Percentiles rank a stretch among this genome's conserved stretches.
phyloP scores from a whole-genome alignment of 2,888 invertebrate species.

The Drosophila suboccidentalis region DNA sequence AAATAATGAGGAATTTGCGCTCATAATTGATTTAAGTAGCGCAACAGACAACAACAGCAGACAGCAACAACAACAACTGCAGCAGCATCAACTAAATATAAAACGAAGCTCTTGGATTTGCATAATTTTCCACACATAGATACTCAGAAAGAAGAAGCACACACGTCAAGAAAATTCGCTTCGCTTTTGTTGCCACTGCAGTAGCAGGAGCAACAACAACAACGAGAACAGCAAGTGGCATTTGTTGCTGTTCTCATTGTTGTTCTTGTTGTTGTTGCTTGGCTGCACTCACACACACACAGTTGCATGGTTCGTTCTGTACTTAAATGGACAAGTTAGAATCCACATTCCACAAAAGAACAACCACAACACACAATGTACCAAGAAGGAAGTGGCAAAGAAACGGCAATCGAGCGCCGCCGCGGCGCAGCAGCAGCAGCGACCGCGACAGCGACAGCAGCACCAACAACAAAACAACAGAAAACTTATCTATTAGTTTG shows the following conservation, averaged over 20 bases:
- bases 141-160: conserved; percentile 4
- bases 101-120: conserved; percentile 44
- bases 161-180: conserved; percentile 45
- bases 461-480: conserved; percentile 30
- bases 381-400: conserved; percentile 64
- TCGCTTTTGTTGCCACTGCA: conserved; percentile 44
- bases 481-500: conserved; percentile 70
- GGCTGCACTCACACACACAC: conserved; percentile 41
- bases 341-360: conserved; percentile 77
- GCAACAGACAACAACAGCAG: conserved; percentile 43
- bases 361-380: conserved; percentile 48
- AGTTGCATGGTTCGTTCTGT: conserved; percentile 49
- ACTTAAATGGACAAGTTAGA: conserved; percentile 78
- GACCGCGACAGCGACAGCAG: conserved; percentile 13
- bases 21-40: conserved; percentile 81
- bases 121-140: conserved; percentile 64
- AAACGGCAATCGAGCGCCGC: conserved; percentile 37
- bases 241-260: conserved; percentile 34
- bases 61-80: conserved; percentile 25
- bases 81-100: conserved; percentile 8
- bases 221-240: conserved; percentile 47
- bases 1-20: conserved; percentile 80
- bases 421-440: conserved; percentile 20
- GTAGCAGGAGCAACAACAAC: conserved; percentile 45
- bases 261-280: conserved; percentile 20